A percentile compares a stretch with the other conserved stretches of the same genome.
Conservation (phyloP, 2,797 vertebrate species). For the Hypotaenidia philippensis region DNA sequence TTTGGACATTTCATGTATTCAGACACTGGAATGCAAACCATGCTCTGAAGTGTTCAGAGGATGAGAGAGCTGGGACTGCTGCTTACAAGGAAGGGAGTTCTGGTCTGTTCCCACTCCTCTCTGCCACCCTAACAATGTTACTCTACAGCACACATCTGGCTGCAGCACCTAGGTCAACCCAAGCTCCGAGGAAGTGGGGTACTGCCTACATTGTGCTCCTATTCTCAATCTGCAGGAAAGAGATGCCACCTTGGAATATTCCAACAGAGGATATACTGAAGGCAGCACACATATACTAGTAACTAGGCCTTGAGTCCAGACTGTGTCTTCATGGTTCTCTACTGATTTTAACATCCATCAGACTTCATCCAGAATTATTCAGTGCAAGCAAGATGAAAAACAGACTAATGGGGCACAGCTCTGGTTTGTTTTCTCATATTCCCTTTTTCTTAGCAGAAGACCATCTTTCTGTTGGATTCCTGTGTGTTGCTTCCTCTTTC, state of each 20-base stretch:
- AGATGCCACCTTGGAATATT: background rate
- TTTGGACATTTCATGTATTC: background rate
- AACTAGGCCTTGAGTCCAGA: background rate
- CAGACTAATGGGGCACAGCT: background rate
- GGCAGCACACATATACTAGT: background rate
- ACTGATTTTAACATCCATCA: background rate
- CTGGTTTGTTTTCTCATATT: background rate
- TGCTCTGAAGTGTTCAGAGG: background rate
- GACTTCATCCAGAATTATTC: background rate
- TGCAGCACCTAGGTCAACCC: background rate
- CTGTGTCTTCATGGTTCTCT: background rate
- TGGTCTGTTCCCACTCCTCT: background rate
- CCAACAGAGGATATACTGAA: background rate
- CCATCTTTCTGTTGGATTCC: background rate
- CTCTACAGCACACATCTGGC: background rate
- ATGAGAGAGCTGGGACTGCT: background rate
- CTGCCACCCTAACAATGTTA: fast-evolving
- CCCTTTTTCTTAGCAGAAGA: background rate
- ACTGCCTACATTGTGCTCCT: background rate
- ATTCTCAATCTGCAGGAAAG: background rate
- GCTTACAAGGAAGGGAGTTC: background rate
- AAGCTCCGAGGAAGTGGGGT: background rate
- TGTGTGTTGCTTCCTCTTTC: background rate
- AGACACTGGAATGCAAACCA: background rate
- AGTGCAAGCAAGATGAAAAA: background rate